phyloP scores from a whole-genome alignment of 2,113 vertebrate genomes.

The Phalacrocorax pelagicus region DNA sequence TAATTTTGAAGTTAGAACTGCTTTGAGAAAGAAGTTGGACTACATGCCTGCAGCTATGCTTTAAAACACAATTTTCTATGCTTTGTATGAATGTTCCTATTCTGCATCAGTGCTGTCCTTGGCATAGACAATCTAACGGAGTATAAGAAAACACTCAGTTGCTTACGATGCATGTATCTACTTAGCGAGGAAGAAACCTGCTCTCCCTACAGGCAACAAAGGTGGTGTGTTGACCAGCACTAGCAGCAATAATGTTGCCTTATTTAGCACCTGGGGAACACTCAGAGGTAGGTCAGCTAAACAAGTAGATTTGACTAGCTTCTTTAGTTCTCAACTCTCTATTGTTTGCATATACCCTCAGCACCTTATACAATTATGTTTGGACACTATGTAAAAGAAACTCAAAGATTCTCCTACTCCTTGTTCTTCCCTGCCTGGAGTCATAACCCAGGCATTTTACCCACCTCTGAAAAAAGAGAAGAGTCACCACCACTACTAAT shows the following conservation, averaged over 20 bases:
- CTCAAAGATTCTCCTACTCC: background rate
- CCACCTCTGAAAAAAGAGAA: background rate
- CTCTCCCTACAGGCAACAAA: background rate
- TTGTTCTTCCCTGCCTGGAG: background rate
- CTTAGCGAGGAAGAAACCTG: background rate
- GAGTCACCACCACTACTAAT: background rate
- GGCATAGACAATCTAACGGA: background rate
- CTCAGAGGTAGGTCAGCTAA: background rate
- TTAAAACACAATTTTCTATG: background rate
- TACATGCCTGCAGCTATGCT: background rate
- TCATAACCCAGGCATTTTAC: background rate
- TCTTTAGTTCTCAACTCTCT: background rate
- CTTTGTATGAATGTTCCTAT: background rate
- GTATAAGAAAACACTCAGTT: background rate
- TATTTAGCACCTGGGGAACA: background rate
- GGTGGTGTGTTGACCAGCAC: background rate
- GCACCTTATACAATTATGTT: background rate
- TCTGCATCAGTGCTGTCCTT: background rate
- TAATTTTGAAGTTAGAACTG: background rate
- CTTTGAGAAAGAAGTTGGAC: background rate
- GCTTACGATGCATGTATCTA: no score
- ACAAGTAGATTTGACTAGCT: background rate
- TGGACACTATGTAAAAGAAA: fast-evolving
- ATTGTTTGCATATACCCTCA: background rate
- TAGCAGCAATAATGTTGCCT: background rate